Base-by-base conservation (phyloP, 1,140 invertebrate genomes). In the Drosophila lacteicornis region DNA sequence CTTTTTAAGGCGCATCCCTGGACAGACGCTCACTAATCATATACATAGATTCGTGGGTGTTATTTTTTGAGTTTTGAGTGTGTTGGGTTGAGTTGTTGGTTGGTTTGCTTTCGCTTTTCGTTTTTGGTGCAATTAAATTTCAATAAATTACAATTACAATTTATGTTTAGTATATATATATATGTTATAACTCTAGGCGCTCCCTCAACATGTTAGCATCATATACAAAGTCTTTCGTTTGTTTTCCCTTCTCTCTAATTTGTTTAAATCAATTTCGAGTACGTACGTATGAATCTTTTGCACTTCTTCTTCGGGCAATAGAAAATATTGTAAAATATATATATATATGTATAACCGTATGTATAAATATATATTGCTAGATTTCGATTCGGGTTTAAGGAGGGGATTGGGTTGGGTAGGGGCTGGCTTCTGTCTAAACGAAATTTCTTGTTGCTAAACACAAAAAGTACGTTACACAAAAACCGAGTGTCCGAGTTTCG, bases 141-240 rank as follows among this genome's bases (percentile, higher is more conserved):
- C 66, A 88, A 84, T 87, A 87, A 90, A 84, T 80, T 87, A 88
- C 84, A 87, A 61, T 87, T 78, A 79, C 38, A 60, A 68, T 77
- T 59, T 76, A 66, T 75, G 38, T 76, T 58, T 75, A 62, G 61
- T 58, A 76, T 56, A 56, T 76, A 67, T 76, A 67, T 58, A 76
- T 76, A 67, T 50, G 43, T 86, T 63, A 80, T 65, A 73, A 86
- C 67, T 80, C 80, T 80, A 82, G 79, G 79, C 61, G 66, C 71
- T 87, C 50, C 56, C 69, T 77, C 68, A 77, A 84, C 69, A 75
- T 67, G 55, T 78, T 88, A 88, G 84, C 85, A 88, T 84, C 84
- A 88, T 88, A 84, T 84, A 90, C 82, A 90, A 90, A 88, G 85
- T 88, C 85, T 88, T 88, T 90, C 75, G 81, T 75, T 87, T 87